These are phyloP conservation scores for Xerus inauris DNA, from an alignment of 2,113 vertebrate genomes.

Conservation along the genomic window DNA sequence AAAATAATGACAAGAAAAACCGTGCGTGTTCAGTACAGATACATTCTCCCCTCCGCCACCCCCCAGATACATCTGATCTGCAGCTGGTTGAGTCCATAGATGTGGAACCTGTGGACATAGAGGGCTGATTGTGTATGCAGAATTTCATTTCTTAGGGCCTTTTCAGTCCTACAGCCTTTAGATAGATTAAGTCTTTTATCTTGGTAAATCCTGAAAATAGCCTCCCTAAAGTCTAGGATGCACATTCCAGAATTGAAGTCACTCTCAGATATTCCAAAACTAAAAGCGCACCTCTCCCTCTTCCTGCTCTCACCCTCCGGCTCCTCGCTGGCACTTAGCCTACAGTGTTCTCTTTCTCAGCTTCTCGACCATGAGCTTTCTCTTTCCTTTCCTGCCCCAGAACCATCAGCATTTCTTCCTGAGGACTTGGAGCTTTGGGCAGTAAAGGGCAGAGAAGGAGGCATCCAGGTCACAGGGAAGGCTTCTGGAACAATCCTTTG, in stretches of 20 bases:
- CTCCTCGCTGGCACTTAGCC: rapidly evolving
- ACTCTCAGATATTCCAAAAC: too few relatives aligned
- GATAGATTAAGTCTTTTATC: background rate
- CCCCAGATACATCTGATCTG: background rate
- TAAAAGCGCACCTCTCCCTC: background rate
- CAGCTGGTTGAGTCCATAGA: background rate
- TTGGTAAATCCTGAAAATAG: background rate
- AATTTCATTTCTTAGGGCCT: background rate
- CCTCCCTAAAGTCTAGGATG: background rate
- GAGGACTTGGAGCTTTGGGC: background rate
- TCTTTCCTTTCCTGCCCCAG: background rate
- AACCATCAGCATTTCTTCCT: background rate
- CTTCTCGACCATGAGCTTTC: background rate
- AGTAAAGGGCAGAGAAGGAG: background rate
- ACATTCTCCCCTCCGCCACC: background rate
- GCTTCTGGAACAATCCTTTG: background rate
- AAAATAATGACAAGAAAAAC: background rate
- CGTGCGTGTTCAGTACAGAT: background rate
- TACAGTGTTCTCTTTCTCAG: background rate
- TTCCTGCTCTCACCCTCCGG: background rate
- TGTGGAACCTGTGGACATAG: background rate
- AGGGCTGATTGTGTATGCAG: background rate
- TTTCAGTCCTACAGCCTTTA: background rate
- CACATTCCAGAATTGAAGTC: background rate
- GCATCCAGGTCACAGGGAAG: too few relatives aligned